Percentiles rank a stretch among this genome's conserved stretches.
phyloP scores from a whole-genome alignment of 2,797 vertebrate genomes.

The Toxotes lorentzi region DNA sequence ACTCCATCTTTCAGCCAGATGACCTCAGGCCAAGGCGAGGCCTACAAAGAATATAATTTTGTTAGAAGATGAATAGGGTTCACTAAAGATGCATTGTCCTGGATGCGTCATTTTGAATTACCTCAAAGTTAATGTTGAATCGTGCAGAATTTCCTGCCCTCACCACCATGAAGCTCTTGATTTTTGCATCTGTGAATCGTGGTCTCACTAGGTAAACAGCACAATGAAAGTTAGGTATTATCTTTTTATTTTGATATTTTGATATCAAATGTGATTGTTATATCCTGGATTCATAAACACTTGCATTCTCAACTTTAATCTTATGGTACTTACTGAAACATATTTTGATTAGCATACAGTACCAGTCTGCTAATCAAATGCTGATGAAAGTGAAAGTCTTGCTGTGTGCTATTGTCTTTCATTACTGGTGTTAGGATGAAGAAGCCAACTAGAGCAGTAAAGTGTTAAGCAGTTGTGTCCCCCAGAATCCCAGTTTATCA shows the following conservation, averaged over 20 bases:
- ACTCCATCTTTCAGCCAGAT: slow-evolving; percentile 91
- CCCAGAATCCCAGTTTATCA: neutral
- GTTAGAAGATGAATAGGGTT: neutral
- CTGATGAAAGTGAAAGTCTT: neutral
- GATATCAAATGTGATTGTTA: neutral
- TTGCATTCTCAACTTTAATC: neutral
- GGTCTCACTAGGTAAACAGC: slow-evolving; percentile 85
- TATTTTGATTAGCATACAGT: too few species aligned
- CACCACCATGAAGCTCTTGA: slow-evolving; percentile 88
- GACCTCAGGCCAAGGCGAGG: slow-evolving; percentile 88
- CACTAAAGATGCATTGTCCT: neutral
- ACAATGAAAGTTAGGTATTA: slow-evolving; percentile 1
- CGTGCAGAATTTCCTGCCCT: slow-evolving; percentile 88
- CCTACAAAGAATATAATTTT: slow-evolving; percentile 77
- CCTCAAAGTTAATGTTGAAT: slow-evolving; percentile 90
- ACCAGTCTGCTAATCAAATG: neutral
- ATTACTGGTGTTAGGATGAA: neutral
- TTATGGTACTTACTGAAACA: neutral
- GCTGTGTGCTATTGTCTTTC: neutral
- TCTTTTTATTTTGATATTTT: neutral
- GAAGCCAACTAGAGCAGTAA: too few species aligned
- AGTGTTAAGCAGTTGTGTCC: neutral
- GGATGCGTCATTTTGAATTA: slow-evolving; percentile 58
- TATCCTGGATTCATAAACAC: neutral
- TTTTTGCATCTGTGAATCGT: slow-evolving; percentile 86